These are phyloP conservation scores for Leucozona laternaria DNA, from an alignment of 2,888 invertebrate species.

Conservation along the genomic window DNA sequence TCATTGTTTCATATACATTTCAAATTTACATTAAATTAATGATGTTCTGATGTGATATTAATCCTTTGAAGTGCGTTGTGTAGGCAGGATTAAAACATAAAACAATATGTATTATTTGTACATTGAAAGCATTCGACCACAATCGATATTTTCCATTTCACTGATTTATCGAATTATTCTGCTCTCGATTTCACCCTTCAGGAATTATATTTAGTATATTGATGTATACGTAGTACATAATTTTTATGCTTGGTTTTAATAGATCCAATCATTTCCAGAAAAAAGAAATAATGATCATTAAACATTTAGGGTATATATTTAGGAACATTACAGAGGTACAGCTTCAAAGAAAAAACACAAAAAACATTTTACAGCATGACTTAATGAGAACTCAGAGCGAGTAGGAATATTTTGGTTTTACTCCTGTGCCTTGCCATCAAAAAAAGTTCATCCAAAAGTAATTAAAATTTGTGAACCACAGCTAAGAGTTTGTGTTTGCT, in stretches of 20 bases:
- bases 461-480: background rate
- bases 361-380: background rate
- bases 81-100: background rate
- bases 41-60: background rate
- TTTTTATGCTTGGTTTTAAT: background rate
- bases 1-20: too few species aligned
- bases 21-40: background rate
- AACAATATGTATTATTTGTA: background rate
- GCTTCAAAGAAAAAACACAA: background rate
- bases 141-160: slow-evolving; percentile 4
- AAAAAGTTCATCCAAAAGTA: background rate
- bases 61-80: background rate
- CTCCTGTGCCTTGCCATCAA: background rate
- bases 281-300: background rate
- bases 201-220: background rate
- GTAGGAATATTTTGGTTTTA: background rate
- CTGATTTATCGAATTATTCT: background rate
- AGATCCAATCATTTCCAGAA: background rate
- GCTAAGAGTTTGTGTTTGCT: background rate
- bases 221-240: background rate
- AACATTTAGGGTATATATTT: background rate
- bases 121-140: background rate
- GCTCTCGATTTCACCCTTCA: background rate
- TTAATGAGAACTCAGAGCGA: background rate
- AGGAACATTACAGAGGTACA: too few species aligned